Evolutionary conservation across 2,797 vertebrate genomes (phyloP).

Genomic region (Artibeus lituratus): DNA sequence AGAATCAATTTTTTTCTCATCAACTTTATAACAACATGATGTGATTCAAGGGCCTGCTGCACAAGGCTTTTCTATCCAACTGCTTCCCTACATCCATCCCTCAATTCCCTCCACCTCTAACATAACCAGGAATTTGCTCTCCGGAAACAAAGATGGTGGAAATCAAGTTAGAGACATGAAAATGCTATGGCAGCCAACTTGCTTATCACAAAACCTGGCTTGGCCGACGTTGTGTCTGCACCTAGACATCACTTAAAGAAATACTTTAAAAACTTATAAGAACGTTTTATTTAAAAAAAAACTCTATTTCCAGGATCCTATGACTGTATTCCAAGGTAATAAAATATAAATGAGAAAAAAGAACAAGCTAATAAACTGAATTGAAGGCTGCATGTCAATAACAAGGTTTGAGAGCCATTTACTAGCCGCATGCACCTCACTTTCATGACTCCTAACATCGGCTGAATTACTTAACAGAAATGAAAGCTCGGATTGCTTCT

Average conservation of each 20-base stretch:
- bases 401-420: conserved; percentile 72
- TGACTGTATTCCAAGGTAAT: conserved; percentile 73
- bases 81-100: neutral
- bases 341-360: conserved; percentile 79
- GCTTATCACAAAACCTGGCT: neutral
- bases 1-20: neutral
- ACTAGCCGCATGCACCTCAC: conserved; percentile 54
- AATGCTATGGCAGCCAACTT: neutral
- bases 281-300: conserved; percentile 73
- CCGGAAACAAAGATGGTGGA: conserved; percentile 23
- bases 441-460: conserved; percentile 55
- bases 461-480: conserved; percentile 70
- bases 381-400: conserved; percentile 76
- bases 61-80: neutral
- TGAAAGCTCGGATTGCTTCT: conserved; percentile 59
- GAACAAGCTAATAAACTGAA: conserved; percentile 77
- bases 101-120: neutral
- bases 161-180: neutral
- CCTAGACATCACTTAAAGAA: conserved; percentile 54
- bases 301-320: conserved; percentile 71
- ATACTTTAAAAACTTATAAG: conserved; percentile 60
- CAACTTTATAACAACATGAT: neutral
- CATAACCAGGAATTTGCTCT: neutral
- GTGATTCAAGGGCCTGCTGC: neutral
- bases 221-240: conserved; percentile 29